These are phyloP conservation scores for Ochropleura plecta DNA, from an alignment of 2,888 invertebrate species.

Conservation along the genomic window DNA sequence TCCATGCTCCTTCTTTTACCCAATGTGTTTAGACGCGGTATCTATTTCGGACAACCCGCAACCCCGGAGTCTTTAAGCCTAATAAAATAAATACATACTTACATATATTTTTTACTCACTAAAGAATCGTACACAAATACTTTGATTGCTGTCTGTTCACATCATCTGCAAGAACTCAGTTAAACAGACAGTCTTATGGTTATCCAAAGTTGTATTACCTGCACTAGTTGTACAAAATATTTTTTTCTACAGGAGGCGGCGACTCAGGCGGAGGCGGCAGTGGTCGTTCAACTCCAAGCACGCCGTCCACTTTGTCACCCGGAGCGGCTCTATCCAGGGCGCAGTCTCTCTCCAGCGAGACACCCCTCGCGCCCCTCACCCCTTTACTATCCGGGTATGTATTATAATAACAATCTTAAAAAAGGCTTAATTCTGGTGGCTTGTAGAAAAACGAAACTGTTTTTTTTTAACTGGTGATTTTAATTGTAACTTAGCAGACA, in stretches of 20 bases:
- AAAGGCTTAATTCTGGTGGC: conserved; percentile 4
- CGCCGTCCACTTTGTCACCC: conserved; percentile 91
- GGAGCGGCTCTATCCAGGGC: conserved; percentile 88
- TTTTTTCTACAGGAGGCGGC: conserved; percentile 74
- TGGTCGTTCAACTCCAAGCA: conserved; percentile 89
- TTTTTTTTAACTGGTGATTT: conserved; percentile 24
- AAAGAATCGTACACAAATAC: too few species aligned
- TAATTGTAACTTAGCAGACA: conserved; percentile 8
- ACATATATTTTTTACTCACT: too few species aligned
- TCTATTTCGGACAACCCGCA: too few species aligned
- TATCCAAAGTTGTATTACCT: not conserved
- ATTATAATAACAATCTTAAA: too few species aligned
- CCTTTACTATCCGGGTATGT: conserved; percentile 86
- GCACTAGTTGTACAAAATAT: not conserved
- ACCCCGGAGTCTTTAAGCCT: too few species aligned
- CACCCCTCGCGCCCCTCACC: conserved; percentile 86
- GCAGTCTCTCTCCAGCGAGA: conserved; percentile 87
- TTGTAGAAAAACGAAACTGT: conserved; percentile 39
- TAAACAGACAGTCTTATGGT: too few species aligned
- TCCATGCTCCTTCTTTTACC: too few species aligned
- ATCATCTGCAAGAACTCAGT: too few species aligned
- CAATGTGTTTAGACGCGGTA: too few species aligned
- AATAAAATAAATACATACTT: too few species aligned
- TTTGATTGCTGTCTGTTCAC: too few species aligned
- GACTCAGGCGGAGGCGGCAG: conserved; percentile 84